A percentile compares a stretch with the other conserved stretches of the same genome.
phyloP scores from a whole-genome alignment of 2,113 vertebrate species.

The Anhinga rufa region DNA sequence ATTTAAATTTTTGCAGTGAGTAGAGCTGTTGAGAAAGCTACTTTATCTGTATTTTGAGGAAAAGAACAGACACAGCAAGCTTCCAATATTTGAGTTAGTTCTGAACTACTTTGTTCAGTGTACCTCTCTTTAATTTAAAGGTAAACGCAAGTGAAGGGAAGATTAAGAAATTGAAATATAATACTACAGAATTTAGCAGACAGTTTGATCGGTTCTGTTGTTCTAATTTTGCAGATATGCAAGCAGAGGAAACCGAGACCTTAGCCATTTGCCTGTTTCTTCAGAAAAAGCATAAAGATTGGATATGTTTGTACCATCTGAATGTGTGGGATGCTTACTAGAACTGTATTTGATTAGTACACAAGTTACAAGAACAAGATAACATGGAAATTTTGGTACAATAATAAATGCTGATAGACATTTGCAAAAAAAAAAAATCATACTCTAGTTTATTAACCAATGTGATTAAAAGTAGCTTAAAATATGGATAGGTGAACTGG shows the following conservation, averaged over 20 bases:
- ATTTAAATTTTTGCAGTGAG: not conserved
- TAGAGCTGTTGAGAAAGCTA: slow-evolving; percentile 4
- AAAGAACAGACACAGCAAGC: not conserved
- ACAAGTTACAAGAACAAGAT: not conserved
- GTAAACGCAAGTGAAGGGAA: not conserved
- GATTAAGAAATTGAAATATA: not conserved
- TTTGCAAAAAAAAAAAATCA: not conserved
- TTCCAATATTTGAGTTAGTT: not conserved
- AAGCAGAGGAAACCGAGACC: not conserved
- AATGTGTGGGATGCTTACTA: not conserved
- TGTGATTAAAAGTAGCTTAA: not conserved
- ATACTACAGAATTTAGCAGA: not conserved
- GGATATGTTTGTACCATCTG: not conserved
- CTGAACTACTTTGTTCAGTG: not conserved
- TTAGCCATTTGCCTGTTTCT: not conserved
- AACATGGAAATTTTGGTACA: not conserved
- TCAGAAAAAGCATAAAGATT: not conserved
- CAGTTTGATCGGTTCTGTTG: not conserved
- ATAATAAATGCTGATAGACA: not conserved
- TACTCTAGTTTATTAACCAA: not conserved
- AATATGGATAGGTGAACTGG: not conserved
- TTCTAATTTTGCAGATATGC: not conserved
- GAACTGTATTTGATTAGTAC: not conserved
- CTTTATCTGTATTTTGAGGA: not conserved
- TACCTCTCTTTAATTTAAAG: not conserved